Base-by-base conservation (phyloP, 92 coral and sea anemone genomes). In the Epizoanthus scotinus region DNA sequence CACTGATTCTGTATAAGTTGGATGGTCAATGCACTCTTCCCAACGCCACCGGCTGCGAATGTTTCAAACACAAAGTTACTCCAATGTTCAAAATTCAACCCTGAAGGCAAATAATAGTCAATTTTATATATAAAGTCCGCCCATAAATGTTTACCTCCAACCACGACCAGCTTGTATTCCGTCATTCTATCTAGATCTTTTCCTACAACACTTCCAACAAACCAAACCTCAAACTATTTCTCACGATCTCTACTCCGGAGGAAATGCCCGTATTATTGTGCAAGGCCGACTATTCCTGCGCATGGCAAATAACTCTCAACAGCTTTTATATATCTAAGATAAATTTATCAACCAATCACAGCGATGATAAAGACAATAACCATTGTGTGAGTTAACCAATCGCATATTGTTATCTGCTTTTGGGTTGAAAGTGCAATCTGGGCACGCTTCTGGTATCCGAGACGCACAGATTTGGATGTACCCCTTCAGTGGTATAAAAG, bases 1-100 rank as follows among this genome's bases (percentile, higher is more conserved):
- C 68, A 95, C 98, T 95, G 98, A 73, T 95, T 95, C 77, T 95
- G 98, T n/a, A 95, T 95, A 6, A 95, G 97, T 83, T 95, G 98
- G 49, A 95, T 95, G 15, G 98, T 95, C 87, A 95, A 83, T 2
- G 98, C 98, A 71, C 98, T 95, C 56, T 95, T 95, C 36, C 98
- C 98, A 60, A 95, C 98, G 78, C 98, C 98, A 29, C 98, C 98
- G 86, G 98, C 98, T 95, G 86, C 42, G 82, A 82, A 79, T 72
- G n/a, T n/a, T n/a, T 70, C 21, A 73, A 63, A 66, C 73, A 53
- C 38, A 84, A 84, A 78, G 17, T 59, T 55, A 44, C 20, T 50
- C 83, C 40, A 34, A 6, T 34, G 62, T 70, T 42, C 19, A 70
- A 70, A 20, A 63, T 36, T 53, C 36, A 9, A 27, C 3, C 22